phyloP scores from a whole-genome alignment of 2,888 invertebrate genomes.

The Galerucella calmariensis region DNA sequence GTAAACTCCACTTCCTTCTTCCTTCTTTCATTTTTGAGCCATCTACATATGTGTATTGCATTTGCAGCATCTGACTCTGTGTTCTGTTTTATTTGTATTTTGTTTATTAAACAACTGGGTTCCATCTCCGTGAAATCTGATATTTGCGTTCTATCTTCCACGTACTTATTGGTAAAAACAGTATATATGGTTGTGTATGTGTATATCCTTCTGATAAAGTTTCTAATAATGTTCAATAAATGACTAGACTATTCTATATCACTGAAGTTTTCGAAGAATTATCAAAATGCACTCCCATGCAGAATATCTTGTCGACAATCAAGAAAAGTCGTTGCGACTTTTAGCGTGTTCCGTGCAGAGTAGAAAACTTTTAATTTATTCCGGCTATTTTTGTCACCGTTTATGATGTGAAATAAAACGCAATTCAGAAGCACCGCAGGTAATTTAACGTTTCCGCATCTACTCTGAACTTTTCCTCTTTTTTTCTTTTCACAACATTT shows the following conservation, averaged over 20 bases:
- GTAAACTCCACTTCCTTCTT: too few species aligned
- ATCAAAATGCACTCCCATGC: conserved; percentile 8
- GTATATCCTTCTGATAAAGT: too few species aligned
- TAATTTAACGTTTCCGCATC: conserved; percentile 44
- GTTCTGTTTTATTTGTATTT: too few species aligned
- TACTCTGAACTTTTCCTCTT: conserved; percentile 15
- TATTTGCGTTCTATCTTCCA: too few species aligned
- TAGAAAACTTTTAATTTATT: conserved; percentile 50
- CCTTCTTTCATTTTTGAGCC: too few species aligned
- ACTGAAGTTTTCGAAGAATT: neutral
- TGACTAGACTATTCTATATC: neutral
- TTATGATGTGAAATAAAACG: conserved; percentile 48
- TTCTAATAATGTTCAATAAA: too few species aligned
- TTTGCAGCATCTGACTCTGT: too few species aligned
- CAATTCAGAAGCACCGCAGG: conserved; percentile 48
- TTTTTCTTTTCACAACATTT: conserved; percentile 2
- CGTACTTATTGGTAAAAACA: too few species aligned
- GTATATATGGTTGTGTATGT: too few species aligned
- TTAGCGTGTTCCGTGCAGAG: conserved; percentile 41
- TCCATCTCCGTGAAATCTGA: too few species aligned
- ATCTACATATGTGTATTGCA: too few species aligned
- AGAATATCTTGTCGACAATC: conserved; percentile 44
- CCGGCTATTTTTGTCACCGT: conserved; percentile 48
- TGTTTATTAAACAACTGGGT: too few species aligned
- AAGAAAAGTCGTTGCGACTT: conserved; percentile 47